phyloP scores from a whole-genome alignment of 2,113 vertebrate genomes.

The Microtus richardsoni region DNA sequence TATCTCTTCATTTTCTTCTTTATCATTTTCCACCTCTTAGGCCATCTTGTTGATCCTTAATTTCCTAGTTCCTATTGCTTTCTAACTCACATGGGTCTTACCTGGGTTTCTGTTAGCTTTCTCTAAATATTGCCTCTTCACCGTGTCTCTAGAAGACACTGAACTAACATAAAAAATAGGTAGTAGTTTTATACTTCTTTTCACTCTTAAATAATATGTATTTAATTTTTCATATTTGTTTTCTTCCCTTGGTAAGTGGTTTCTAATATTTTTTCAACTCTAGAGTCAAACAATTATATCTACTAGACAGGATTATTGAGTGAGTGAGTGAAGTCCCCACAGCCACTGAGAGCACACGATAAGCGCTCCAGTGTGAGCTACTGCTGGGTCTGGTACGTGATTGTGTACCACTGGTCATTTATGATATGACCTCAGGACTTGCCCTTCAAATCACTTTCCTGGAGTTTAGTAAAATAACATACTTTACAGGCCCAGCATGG shows the following conservation, averaged over 20 bases:
- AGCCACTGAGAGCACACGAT: neutral
- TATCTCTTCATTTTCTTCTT: neutral
- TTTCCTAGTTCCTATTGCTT: neutral
- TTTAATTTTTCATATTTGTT: neutral
- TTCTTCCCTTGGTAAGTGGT: neutral
- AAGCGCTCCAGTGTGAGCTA: neutral
- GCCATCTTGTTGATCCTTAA: neutral
- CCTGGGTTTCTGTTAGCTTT: neutral
- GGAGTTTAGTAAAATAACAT: neutral
- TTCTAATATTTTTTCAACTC: neutral
- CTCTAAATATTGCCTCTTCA: neutral
- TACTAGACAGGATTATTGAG: neutral
- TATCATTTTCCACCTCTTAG: neutral
- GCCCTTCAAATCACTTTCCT: neutral
- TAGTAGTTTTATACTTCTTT: neutral
- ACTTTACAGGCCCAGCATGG: neutral
- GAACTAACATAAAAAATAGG: neutral
- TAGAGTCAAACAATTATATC: neutral
- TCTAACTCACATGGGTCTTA: neutral
- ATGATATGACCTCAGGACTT: neutral
- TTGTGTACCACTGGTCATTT: neutral
- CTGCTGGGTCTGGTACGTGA: neutral
- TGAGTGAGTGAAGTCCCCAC: neutral
- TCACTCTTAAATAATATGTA: neutral
- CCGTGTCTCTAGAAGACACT: neutral